phyloP scores from a whole-genome alignment of 2,888 invertebrate species.

The Ommatoiulus sabulosus region DNA sequence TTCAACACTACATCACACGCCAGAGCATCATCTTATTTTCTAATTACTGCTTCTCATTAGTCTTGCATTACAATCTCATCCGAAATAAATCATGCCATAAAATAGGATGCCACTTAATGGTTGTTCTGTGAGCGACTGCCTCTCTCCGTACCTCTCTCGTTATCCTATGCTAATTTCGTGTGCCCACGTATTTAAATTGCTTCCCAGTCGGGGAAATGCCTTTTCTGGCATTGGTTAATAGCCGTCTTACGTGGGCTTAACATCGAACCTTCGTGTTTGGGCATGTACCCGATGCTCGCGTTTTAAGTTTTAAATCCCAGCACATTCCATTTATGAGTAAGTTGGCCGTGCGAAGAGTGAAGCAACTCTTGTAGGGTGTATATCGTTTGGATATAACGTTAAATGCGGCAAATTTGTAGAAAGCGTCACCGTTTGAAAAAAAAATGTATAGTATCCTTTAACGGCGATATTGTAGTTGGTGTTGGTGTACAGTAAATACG shows the following conservation, averaged over 20 bases:
- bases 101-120: constrained; percentile 4
- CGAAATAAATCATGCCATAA: constrained; percentile 19
- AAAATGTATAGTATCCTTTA: too few species aligned
- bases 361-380: too few species aligned
- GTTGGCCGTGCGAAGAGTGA: too few species aligned
- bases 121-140: not conserved
- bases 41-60: constrained; percentile 3
- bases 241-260: not conserved
- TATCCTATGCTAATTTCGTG: not conserved
- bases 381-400: too few species aligned
- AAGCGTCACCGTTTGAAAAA: too few species aligned
- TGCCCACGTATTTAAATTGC: not conserved
- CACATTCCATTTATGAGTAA: too few species aligned
- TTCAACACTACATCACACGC: constrained; percentile 19
- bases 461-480: too few species aligned
- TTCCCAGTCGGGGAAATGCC: not conserved
- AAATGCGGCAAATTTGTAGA: too few species aligned
- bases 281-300: not conserved
- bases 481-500: too few species aligned
- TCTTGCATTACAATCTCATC: constrained; percentile 19
- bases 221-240: constrained; percentile 13
- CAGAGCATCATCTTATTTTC: constrained; percentile 19
- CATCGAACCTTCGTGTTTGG: not conserved
- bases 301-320: not conserved
- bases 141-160: not conserved